A percentile compares a stretch with the other conserved stretches of the same genome.
Evolutionary conservation across 2,113 vertebrate species (phyloP).

Genomic region (Oryzias curvinotus): DNA sequence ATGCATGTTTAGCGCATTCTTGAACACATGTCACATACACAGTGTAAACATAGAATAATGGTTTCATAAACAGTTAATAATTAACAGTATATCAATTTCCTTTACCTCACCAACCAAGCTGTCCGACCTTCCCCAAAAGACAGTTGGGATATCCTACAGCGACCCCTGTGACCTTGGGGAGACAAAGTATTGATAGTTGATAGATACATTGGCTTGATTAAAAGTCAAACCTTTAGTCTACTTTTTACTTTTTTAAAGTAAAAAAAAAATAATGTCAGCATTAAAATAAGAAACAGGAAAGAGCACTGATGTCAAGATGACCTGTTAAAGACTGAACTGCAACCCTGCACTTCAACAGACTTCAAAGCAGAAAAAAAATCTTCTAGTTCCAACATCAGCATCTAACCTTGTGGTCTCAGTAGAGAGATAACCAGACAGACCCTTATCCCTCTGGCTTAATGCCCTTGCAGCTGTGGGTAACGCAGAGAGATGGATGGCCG

Average conservation of each 20-base stretch:
- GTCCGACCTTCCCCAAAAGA: too few relatives aligned
- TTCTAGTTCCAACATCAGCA: slow-evolving; percentile 55
- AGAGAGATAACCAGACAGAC: slow-evolving; percentile 75
- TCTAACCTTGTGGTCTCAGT: slow-evolving; percentile 54
- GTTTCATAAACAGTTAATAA: too few relatives aligned
- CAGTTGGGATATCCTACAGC: too few relatives aligned
- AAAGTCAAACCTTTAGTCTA: background rate
- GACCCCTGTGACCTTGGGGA: too few relatives aligned
- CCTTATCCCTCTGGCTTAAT: slow-evolving; percentile 77
- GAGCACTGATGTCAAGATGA: slow-evolving; percentile 3
- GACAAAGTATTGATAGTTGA: too few relatives aligned
- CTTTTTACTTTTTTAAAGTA: background rate
- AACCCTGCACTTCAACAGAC: slow-evolving; percentile 43
- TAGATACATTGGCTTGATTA: background rate
- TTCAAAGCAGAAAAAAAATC: slow-evolving; percentile 56
- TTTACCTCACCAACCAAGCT: too few relatives aligned
- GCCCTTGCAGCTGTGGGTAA: slow-evolving; percentile 77
- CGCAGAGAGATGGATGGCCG: slow-evolving; percentile 75
- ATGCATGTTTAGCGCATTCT: too few relatives aligned
- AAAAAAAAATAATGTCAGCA: background rate
- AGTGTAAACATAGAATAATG: too few relatives aligned
- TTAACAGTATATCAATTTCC: too few relatives aligned
- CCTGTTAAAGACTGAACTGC: slow-evolving; percentile 10
- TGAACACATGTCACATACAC: too few relatives aligned
- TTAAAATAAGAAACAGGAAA: slow-evolving; percentile 5